Conservation (phyloP, 2,113 vertebrate genomes). For the Aramus guarauna region DNA sequence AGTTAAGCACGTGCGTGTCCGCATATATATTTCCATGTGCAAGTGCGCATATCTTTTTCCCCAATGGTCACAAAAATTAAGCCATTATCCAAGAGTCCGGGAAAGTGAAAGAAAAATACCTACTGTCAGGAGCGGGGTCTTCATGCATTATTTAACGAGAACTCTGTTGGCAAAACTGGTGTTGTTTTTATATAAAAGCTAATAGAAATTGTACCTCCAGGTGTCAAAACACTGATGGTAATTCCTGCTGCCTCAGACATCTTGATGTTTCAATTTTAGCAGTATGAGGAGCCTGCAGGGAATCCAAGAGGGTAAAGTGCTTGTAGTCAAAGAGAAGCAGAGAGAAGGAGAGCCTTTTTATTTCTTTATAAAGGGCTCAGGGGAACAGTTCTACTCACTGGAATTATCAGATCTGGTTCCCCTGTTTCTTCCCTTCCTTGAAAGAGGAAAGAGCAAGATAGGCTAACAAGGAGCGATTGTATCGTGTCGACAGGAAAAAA, state of each 20-base stretch:
- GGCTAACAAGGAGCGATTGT: constrained; percentile 33
- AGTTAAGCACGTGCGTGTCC: not conserved
- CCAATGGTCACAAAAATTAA: not conserved
- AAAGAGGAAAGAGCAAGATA: constrained; percentile 29
- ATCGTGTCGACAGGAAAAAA: not conserved
- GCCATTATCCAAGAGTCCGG: constrained; percentile 10
- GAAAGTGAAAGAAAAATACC: constrained; percentile 33
- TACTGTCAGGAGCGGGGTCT: constrained; percentile 22
- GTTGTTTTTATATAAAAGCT: constrained; percentile 71
- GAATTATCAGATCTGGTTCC: constrained; percentile 64
- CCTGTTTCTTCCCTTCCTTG: constrained; percentile 38
- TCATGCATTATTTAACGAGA: constrained; percentile 69
- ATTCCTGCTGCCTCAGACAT: constrained; percentile 68
- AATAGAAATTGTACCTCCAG: constrained; percentile 71
- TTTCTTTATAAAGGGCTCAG: constrained; percentile 64
- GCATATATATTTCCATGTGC: not conserved
- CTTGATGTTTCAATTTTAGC: constrained; percentile 74
- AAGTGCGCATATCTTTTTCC: not conserved
- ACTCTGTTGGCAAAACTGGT: constrained; percentile 57
- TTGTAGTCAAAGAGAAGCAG: constrained; percentile 65
- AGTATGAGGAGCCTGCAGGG: constrained; percentile 68
- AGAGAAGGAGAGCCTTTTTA: constrained; percentile 65
- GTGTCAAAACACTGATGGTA: constrained; percentile 70
- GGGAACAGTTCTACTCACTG: constrained; percentile 56
- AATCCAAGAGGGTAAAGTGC: constrained; percentile 68